Evolutionary conservation across 2,888 invertebrate genomes (phyloP).

Genomic region (Lithophane semibrunnea): DNA sequence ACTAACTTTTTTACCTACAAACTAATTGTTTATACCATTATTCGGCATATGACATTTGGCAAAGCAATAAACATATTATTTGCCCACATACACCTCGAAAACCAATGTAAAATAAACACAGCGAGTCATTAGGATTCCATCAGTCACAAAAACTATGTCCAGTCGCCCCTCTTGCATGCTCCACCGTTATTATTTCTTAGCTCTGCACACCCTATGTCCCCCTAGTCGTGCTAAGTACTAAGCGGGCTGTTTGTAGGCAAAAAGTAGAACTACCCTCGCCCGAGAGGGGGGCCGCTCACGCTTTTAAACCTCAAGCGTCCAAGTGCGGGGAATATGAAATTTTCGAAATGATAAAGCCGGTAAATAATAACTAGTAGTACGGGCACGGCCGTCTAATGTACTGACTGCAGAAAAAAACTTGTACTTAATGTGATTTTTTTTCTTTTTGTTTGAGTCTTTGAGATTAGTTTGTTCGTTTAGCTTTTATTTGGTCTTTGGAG

Average conservation of each 20-base stretch:
- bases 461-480: not conserved
- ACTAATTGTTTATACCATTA: not conserved
- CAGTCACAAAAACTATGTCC: conserved; percentile 77
- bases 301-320: conserved; percentile 91
- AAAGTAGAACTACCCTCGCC: conserved; percentile 79
- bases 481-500: not conserved
- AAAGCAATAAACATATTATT: conserved; percentile 5
- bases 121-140: conserved; percentile 74
- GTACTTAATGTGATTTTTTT: conserved; percentile 8
- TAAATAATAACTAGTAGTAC: conserved; percentile 90
- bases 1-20: not conserved
- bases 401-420: conserved; percentile 73
- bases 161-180: conserved; percentile 83
- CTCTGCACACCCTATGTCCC: conserved; percentile 78
- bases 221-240: conserved; percentile 84
- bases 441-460: not conserved
- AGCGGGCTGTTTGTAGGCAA: conserved; percentile 87
- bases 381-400: conserved; percentile 86
- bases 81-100: conserved; percentile 30
- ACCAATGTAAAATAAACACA: conserved; percentile 56
- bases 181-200: conserved; percentile 88
- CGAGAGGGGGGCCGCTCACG: conserved; percentile 79
- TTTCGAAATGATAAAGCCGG: conserved; percentile 91
- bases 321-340: conserved; percentile 91
- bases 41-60: not conserved